Base-by-base conservation (phyloP, 2,888 invertebrate genomes). In the Eupeodes luniger region DNA sequence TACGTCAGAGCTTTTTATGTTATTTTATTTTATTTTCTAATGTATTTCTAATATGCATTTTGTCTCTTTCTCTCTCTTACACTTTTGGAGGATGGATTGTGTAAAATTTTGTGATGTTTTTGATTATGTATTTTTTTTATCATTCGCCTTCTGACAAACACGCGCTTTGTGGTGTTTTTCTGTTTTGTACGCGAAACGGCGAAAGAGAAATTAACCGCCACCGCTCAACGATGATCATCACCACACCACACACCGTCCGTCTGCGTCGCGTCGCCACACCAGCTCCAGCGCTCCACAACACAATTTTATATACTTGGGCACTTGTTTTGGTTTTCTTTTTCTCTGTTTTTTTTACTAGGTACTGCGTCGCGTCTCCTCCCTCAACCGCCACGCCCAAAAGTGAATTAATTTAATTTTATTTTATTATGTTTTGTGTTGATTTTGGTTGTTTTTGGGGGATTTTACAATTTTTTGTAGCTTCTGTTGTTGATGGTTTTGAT, bases 371-470 rank as follows among this genome's bases (percentile, higher is more conserved):
- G 86, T 82, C 82, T 76, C 86, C 75, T 82, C 82, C 82, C 79
- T 82, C 79, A 49, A 75, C 79, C 82, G 82, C 82, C 86, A 86
- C 86, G 79, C 86, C 86, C 86, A 82, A 75, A 75, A 57, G 40
- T 64, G 59, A 69, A 40, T 69, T 40, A 40, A 40, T 40, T 61
- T 40, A 55, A 57, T 70, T 72, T 70, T 44, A 72, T 72, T 72
- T 57, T 44, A 44, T 59, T 69, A 36, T 67, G 69, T 69, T 70
- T 19, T 78, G 11, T 67, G 27, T 44, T 76, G 12, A 27, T 27
- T 27, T 27, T 27, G 27, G 27, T 27, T 57, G 19, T n/a, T 57
- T 66, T 69, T 67, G 77, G 61, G 36, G 6, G 11, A 10, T 80
- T 55, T 72, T 59, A 44, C 19, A 36, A 16, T 55, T 70, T 14